Conservation (phyloP, 1,140 invertebrate genomes). For the Zaprionus nigranus region DNA sequence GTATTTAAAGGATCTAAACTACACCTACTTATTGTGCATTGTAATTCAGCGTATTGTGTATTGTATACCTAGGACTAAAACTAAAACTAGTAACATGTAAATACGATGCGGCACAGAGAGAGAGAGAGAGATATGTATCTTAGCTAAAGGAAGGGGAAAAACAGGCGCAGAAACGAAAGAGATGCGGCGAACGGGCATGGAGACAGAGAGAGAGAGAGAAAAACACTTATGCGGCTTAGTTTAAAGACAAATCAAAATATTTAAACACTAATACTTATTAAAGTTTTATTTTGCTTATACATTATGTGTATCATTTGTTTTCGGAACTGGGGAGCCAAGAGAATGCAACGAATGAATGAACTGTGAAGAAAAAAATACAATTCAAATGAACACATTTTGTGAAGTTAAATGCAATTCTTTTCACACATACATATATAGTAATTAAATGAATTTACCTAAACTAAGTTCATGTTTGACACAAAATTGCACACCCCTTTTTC, state of each 20-base stretch:
- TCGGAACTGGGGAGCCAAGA: background rate
- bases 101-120: background rate
- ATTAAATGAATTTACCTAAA: too few relatives aligned
- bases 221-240: conserved; percentile 7
- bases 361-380: too few relatives aligned
- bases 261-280: conserved; percentile 14
- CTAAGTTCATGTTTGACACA: too few relatives aligned
- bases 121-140: background rate
- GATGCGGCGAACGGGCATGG: background rate
- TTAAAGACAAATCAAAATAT: conserved; percentile 13
- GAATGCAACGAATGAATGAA: background rate
- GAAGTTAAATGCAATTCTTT: too few relatives aligned
- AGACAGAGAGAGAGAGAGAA: background rate
- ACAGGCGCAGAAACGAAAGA: background rate
- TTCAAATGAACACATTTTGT: too few relatives aligned
- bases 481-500: too few relatives aligned
- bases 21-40: conserved; percentile 6
- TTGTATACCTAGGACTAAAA: background rate
- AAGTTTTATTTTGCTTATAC: conserved; percentile 12
- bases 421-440: too few relatives aligned
- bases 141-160: background rate
- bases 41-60: conserved; percentile 9
- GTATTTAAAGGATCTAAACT: conserved; percentile 1
- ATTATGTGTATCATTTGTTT: conserved; percentile 8
- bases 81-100: conserved; percentile 6